Evolutionary conservation across 1,140 invertebrate species (phyloP).

Genomic region (Caenorhabditis latens): DNA sequence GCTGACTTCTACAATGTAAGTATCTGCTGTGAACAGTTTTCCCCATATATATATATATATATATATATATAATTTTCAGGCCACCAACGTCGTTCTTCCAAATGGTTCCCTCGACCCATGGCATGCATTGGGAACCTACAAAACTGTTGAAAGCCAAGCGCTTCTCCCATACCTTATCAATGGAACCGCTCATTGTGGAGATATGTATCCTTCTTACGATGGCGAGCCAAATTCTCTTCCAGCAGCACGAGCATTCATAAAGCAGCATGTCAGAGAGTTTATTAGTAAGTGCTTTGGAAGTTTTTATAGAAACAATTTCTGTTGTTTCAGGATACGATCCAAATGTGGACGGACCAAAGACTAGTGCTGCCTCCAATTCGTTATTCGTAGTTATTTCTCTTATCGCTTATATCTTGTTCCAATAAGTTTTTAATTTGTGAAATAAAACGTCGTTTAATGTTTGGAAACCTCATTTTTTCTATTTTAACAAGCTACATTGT

Average conservation of each 20-base stretch:
- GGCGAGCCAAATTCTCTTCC: constrained; percentile 63
- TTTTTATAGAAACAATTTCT: not conserved
- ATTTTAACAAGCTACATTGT: too few relatives aligned
- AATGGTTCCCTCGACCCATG: constrained; percentile 74
- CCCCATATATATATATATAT: too few relatives aligned
- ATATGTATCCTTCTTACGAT: constrained; percentile 72
- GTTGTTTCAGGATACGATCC: constrained; percentile 30
- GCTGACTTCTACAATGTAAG: constrained; percentile 56
- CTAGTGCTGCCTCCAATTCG: not conserved
- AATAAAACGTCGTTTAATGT: too few relatives aligned
- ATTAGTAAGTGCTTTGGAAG: not conserved
- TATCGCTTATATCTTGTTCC: not conserved
- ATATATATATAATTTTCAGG: constrained; percentile 7
- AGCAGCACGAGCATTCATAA: constrained; percentile 20
- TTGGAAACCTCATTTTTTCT: too few relatives aligned
- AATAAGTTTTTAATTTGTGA: not conserved
- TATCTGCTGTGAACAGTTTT: not conserved
- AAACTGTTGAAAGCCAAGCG: not conserved
- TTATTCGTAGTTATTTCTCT: not conserved
- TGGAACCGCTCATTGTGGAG: constrained; percentile 58
- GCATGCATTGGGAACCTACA: constrained; percentile 65
- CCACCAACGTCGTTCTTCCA: constrained; percentile 66
- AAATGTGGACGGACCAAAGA: not conserved
- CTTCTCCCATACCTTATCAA: constrained; percentile 57
- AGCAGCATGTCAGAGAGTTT: constrained; percentile 14